Evolutionary conservation across 2,113 vertebrate genomes (phyloP).

Genomic region (Triplophysa siluroides): DNA sequence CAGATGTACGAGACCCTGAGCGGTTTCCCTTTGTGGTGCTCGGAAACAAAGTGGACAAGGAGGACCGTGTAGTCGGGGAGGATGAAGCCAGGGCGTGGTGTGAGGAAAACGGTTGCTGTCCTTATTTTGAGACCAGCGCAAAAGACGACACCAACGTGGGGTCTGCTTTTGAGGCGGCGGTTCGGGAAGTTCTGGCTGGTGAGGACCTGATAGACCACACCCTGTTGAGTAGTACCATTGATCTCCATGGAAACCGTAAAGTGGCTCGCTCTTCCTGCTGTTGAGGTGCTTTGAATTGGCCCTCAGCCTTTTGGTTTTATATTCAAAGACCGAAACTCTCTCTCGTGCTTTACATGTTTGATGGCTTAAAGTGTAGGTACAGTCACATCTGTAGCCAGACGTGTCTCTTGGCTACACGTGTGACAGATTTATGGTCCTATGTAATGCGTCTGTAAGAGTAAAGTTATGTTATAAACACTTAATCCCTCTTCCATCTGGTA

Average conservation of each 20-base stretch:
- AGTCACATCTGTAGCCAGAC: background rate
- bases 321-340: background rate
- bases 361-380: background rate
- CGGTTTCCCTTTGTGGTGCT: conserved; percentile 94
- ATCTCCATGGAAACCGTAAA: conserved; percentile 89
- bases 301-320: conserved; percentile 3
- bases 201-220: conserved; percentile 92
- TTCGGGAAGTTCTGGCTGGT: conserved; percentile 86
- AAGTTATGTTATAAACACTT: conserved; percentile 40
- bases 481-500: conserved; percentile 54
- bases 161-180: conserved; percentile 92
- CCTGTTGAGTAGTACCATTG: conserved; percentile 86
- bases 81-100: conserved; percentile 93
- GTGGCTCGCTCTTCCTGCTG: conserved; percentile 84
- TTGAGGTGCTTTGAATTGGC: conserved; percentile 59
- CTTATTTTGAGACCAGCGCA: conserved; percentile 96
- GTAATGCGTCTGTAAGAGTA: conserved; percentile 38
- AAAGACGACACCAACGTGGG: conserved; percentile 97
- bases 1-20: conserved; percentile 89
- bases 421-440: conserved; percentile 51
- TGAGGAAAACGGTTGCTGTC: conserved; percentile 87
- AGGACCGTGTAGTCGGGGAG: conserved; percentile 83
- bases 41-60: conserved; percentile 94
- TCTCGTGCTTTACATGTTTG: conserved; percentile 20
- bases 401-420: conserved; percentile 42